phyloP scores from a whole-genome alignment of 1,140 invertebrate species.

The Mylabris phalerata region DNA sequence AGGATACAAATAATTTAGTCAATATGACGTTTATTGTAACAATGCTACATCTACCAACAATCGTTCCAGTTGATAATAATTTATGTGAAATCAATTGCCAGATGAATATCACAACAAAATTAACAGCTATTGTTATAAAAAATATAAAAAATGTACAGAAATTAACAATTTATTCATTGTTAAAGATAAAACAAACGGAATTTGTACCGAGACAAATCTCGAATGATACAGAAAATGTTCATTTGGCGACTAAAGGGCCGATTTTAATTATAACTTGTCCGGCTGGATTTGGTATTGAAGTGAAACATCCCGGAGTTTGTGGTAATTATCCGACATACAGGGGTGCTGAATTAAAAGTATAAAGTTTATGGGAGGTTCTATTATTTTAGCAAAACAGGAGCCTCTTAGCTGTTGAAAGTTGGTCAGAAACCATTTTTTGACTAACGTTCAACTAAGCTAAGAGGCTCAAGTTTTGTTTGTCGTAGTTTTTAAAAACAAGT shows the following conservation, averaged over 20 bases:
- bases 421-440: too few relatives aligned
- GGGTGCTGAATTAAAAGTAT: neutral
- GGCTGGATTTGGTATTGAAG: constrained; percentile 33
- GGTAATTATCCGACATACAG: constrained; percentile 13
- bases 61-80: constrained; percentile 22
- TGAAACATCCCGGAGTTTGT: constrained; percentile 29
- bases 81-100: constrained; percentile 36
- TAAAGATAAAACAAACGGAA: too few relatives aligned
- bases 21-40: constrained; percentile 26
- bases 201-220: too few relatives aligned
- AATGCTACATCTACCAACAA: constrained; percentile 24
- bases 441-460: too few relatives aligned
- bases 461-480: too few relatives aligned
- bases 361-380: too few relatives aligned
- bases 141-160: constrained; percentile 31
- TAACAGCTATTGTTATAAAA: constrained; percentile 31
- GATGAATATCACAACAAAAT: constrained; percentile 28
- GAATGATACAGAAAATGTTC: too few relatives aligned
- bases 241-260: constrained; percentile 19
- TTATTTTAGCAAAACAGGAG: too few relatives aligned
- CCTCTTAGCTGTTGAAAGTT: too few relatives aligned
- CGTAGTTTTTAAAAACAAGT: too few relatives aligned
- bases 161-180: too few relatives aligned
- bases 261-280: constrained; percentile 30
- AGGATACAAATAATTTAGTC: constrained; percentile 24